Base-by-base conservation (phyloP, 1,140 invertebrate genomes). In the Lepidurus apus region DNA sequence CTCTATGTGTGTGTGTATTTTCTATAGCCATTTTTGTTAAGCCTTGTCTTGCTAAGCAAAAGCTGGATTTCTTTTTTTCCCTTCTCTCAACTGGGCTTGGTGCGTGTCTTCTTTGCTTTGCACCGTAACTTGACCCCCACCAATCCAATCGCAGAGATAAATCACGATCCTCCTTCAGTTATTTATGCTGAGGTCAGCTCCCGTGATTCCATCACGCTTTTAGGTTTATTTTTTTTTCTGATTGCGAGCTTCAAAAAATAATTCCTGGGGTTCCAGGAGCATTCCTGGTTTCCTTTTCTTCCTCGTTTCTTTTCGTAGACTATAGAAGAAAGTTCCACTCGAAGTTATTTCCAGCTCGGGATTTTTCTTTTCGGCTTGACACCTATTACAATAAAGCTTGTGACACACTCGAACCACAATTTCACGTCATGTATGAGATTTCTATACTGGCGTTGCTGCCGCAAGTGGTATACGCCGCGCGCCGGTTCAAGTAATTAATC, bases 111-210 rank as follows among this genome's bases (percentile, higher is more conserved):
- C 53, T 65, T 65, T 21, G 53, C 53, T 65, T 47, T 65, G 53
- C 53, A 65, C 53, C 53, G 53, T 65, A 65, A 65, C 53, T 65
- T 65, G 53, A 65, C 53, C 53, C 53, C 53, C 53, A 65, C 53
- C 53, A 9, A 65, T 65, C 53, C 53, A 65, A 65, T 65, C 53
- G 53, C 9, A n/a, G 53, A 65, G 53, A 65, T 65, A 65, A 65
- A 65, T 65, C 53, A 65, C 53, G 53, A 65, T 65, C 53, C 53
- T 65, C 53, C 53, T 65, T 65, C 45, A 17, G 17, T 65, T 65
- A 65, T 65, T 65, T 65, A 65, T 65, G 53, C 53, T 65, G 53
- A 65, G 53, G 53, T 65, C 53, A 65, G 53, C 53, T 65, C 53
- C 53, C 21, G 53, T 65, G 53, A 65, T 65, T 65, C 53, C 53